Evolutionary conservation across 2,888 invertebrate genomes (phyloP).

Genomic region (Zygothrica quintamaculata): DNA sequence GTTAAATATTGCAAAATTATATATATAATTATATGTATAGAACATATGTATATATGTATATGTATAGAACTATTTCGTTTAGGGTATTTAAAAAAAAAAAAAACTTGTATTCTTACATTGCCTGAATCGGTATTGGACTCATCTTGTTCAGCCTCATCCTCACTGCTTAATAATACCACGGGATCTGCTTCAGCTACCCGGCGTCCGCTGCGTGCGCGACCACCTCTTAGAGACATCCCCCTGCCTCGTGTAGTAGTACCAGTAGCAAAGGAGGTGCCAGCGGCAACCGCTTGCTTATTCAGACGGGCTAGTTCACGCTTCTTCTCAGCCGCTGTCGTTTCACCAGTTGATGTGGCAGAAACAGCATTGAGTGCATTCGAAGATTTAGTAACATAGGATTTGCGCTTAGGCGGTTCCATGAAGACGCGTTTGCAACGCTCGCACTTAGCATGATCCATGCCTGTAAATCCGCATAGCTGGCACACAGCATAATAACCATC

Average conservation of each 20-base stretch:
- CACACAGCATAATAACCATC: slow-evolving; percentile 92
- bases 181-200: slow-evolving; percentile 88
- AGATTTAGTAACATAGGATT: slow-evolving; percentile 68
- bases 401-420: slow-evolving; percentile 89
- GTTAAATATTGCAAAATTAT: too few relatives aligned
- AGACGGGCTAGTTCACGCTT: slow-evolving; percentile 62
- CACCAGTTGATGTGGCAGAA: slow-evolving; percentile 28
- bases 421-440: slow-evolving; percentile 90
- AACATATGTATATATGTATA: too few relatives aligned
- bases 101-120: too few relatives aligned
- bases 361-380: slow-evolving; percentile 38
- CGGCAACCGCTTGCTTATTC: slow-evolving; percentile 49
- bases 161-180: slow-evolving; percentile 89
- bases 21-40: too few relatives aligned
- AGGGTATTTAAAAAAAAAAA: too few relatives aligned
- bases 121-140: slow-evolving; percentile 70
- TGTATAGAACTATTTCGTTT: too few relatives aligned
- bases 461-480: slow-evolving; percentile 91
- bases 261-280: slow-evolving; percentile 28
- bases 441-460: slow-evolving; percentile 92
- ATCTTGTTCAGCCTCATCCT: slow-evolving; percentile 87
- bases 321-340: slow-evolving; percentile 66
- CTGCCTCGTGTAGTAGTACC: slow-evolving; percentile 66
- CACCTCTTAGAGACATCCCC: slow-evolving; percentile 82
- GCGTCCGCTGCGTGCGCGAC: slow-evolving; percentile 75